Evolutionary conservation across 1,140 invertebrate genomes (phyloP).

Genomic region (Caerostris extrusa): DNA sequence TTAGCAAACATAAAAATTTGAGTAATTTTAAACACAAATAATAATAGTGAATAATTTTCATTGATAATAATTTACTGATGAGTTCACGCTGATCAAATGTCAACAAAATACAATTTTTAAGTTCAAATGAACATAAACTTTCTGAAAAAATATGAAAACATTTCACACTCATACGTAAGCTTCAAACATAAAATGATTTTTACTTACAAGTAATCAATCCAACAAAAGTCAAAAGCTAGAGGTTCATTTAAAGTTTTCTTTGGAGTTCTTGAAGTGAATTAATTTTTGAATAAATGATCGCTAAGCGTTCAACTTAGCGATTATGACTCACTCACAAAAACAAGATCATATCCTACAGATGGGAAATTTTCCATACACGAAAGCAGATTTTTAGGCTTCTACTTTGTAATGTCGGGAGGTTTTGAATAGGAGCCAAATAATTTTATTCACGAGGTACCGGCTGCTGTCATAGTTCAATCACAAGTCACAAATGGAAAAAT

Average conservation of each 20-base stretch:
- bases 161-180: background rate
- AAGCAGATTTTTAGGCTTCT: slow-evolving; percentile 72
- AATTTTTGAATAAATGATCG: slow-evolving; percentile 35
- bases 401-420: slow-evolving; percentile 58
- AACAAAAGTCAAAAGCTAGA: slow-evolving; percentile 19
- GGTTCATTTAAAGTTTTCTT: slow-evolving; percentile 32
- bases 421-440: slow-evolving; percentile 70
- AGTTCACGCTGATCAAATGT: no score
- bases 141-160: background rate
- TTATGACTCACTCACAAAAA: slow-evolving; percentile 59
- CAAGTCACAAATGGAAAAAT: slow-evolving; percentile 38
- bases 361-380: slow-evolving; percentile 67
- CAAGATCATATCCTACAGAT: slow-evolving; percentile 59
- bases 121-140: background rate
- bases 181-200: background rate
- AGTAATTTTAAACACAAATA: no score
- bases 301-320: slow-evolving; percentile 66
- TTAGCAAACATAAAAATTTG: no score
- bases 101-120: no score
- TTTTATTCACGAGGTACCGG: slow-evolving; percentile 67
- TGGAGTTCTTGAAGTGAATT: slow-evolving; percentile 10
- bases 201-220: slow-evolving; percentile 39
- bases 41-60: no score
- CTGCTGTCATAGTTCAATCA: slow-evolving; percentile 41
- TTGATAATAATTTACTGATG: no score